phyloP scores from a whole-genome alignment of 2,113 vertebrate species.

The Hyperopisus bebe region DNA sequence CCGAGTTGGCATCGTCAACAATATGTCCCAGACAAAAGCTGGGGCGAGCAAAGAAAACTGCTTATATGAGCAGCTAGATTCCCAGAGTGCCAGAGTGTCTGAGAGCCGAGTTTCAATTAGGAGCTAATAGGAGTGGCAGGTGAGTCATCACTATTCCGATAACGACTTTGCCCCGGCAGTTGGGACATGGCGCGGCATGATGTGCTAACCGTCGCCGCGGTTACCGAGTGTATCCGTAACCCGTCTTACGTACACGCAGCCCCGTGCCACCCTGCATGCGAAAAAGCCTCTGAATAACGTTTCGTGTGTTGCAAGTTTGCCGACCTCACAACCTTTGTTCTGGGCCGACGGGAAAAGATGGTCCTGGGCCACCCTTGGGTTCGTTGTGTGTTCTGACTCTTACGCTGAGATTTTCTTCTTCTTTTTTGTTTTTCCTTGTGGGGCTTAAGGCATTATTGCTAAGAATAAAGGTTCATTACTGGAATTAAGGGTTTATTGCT shows the following conservation, averaged over 20 bases:
- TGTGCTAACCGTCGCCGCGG: neutral
- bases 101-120: neutral
- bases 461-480: constrained; percentile 5
- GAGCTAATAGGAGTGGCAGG: neutral
- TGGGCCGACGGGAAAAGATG: neutral
- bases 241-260: neutral
- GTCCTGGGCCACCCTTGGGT: neutral
- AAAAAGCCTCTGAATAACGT: neutral
- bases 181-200: neutral
- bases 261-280: neutral
- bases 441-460: neutral
- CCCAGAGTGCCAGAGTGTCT: constrained; percentile 1
- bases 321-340: neutral
- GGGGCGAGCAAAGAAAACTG: neutral
- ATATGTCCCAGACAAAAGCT: neutral
- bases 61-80: neutral
- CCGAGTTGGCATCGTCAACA: neutral
- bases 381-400: neutral
- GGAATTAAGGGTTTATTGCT: neutral
- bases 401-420: neutral
- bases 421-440: neutral
- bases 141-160: constrained; percentile 14
- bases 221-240: neutral
- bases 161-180: neutral
- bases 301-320: neutral